Conservation (phyloP, 2,113 vertebrate genomes). For the Prionailurus viverrinus region DNA sequence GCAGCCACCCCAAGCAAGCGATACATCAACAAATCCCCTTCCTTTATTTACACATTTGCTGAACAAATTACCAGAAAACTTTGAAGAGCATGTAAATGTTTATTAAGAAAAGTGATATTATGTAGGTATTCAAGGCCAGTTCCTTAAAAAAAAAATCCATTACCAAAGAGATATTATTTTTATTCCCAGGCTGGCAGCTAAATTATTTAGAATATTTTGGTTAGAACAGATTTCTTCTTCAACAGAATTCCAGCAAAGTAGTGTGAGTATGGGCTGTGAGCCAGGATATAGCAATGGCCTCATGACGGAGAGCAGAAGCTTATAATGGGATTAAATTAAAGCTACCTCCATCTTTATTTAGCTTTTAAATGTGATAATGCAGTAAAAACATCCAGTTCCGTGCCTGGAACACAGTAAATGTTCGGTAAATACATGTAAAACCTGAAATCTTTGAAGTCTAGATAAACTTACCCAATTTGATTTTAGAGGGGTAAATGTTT, state of each 20-base stretch:
- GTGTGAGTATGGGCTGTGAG: constrained; percentile 53
- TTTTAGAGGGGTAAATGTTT: not conserved
- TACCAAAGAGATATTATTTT: constrained; percentile 28
- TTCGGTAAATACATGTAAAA: constrained; percentile 58
- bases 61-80: not conserved
- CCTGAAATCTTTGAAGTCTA: not conserved
- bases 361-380: constrained; percentile 70
- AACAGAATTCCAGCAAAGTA: constrained; percentile 44
- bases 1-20: not conserved
- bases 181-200: constrained; percentile 28
- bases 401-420: constrained; percentile 14
- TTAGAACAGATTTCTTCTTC: constrained; percentile 60
- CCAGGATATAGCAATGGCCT: constrained; percentile 54
- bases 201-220: constrained; percentile 63
- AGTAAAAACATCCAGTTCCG: constrained; percentile 16
- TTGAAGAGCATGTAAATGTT: constrained; percentile 23
- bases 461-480: not conserved
- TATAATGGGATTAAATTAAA: constrained; percentile 54
- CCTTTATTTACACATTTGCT: not conserved
- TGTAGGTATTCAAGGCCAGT: not conserved
- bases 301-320: constrained; percentile 60
- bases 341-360: constrained; percentile 54
- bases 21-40: not conserved
- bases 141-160: not conserved
- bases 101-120: constrained; percentile 38